phyloP scores from a whole-genome alignment of 2,888 invertebrate species.

The Campopleginae sp. region DNA sequence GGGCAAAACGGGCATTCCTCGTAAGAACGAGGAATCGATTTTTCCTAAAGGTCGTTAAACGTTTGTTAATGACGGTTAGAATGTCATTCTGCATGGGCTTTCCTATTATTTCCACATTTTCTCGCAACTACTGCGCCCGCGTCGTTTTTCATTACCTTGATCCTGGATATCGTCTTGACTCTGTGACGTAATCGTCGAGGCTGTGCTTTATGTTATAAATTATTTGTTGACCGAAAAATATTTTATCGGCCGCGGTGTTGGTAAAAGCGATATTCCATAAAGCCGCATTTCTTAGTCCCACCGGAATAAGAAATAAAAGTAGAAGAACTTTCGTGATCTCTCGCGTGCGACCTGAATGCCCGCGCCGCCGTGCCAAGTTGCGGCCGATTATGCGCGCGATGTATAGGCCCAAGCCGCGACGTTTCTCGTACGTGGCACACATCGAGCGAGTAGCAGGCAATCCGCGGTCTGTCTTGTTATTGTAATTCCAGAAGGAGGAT shows the following conservation, averaged over 20 bases:
- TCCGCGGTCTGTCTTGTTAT: slow-evolving; percentile 5
- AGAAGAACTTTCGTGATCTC: slow-evolving; percentile 72
- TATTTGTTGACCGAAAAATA: no score
- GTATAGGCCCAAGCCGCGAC: slow-evolving; percentile 2
- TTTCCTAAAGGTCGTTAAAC: background rate
- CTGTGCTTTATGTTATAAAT: no score
- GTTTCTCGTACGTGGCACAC: slow-evolving; percentile 39
- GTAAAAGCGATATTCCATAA: background rate
- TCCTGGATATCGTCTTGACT: no score
- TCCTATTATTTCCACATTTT: no score
- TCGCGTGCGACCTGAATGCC: slow-evolving; percentile 73
- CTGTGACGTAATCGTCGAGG: no score
- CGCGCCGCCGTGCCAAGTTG: slow-evolving; percentile 21
- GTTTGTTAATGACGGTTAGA: no score
- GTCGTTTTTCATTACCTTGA: no score
- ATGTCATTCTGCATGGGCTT: no score
- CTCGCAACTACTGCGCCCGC: no score
- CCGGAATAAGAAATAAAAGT: slow-evolving; percentile 30
- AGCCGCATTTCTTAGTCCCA: background rate
- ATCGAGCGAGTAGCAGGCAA: slow-evolving; percentile 8
- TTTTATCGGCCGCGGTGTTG: no score
- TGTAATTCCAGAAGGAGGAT: slow-evolving; percentile 19
- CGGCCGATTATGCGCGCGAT: background rate
- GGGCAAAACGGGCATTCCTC: background rate
- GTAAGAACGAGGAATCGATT: background rate